Percentiles rank a stretch among this genome's conserved stretches.
Conservation (phyloP, 92 coral and sea anemone genomes). For the Epizoanthus illoricatus region DNA sequence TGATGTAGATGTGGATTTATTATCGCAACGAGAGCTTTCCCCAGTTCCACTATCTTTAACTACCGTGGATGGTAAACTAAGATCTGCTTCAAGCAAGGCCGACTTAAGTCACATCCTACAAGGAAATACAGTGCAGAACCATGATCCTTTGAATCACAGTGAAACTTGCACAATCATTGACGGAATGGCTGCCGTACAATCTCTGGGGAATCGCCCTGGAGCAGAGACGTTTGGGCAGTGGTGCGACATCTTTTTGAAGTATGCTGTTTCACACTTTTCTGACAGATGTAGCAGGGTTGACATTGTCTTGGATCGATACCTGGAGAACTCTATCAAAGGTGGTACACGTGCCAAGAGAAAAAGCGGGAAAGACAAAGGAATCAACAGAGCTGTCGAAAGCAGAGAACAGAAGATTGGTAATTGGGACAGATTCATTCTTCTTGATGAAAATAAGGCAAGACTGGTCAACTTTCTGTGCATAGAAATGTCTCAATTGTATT, state of each 20-base stretch:
- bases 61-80: too few relatives aligned
- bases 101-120: constrained; percentile 55
- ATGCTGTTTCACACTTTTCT: constrained; percentile 53
- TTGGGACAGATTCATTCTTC: constrained; percentile 63
- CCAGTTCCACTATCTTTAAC: constrained; percentile 49
- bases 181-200: too few relatives aligned
- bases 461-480: constrained; percentile 43
- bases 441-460: constrained; percentile 64
- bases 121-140: constrained; percentile 32
- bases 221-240: constrained; percentile 63
- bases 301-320: constrained; percentile 64
- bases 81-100: constrained; percentile 44
- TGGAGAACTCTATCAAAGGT: constrained; percentile 57
- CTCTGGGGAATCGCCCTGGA: constrained; percentile 12
- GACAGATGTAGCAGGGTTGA: constrained; percentile 56
- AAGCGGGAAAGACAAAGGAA: constrained; percentile 43
- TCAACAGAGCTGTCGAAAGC: constrained; percentile 55
- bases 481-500: constrained; percentile 14
- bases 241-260: constrained; percentile 55
- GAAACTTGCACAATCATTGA: too few relatives aligned
- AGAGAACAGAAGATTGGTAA: constrained; percentile 62
- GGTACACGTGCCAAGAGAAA: constrained; percentile 24
- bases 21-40: constrained; percentile 49
- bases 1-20: constrained; percentile 53
- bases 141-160: constrained; percentile 23